Conservation (phyloP, 2,113 vertebrate genomes). For the Chaetodon auriga region DNA sequence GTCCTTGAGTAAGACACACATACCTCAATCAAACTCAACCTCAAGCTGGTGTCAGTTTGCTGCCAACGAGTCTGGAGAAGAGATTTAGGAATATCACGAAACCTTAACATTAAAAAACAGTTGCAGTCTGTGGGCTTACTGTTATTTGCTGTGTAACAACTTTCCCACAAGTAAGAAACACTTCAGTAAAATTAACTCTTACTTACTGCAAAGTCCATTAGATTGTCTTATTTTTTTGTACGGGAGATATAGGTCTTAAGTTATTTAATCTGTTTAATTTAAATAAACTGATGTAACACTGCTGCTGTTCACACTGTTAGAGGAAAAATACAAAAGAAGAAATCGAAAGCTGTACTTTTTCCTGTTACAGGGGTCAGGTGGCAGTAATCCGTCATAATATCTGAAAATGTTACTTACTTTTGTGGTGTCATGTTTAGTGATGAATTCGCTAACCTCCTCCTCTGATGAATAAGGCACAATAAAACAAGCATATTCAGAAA, state of each 20-base stretch:
- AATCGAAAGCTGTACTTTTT: slow-evolving; percentile 29
- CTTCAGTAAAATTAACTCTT: neutral
- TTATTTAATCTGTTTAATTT: neutral
- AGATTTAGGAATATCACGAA: neutral
- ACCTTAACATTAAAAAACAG: neutral
- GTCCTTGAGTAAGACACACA: neutral
- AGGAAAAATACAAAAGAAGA: neutral
- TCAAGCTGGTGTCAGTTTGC: neutral
- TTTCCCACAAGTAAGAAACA: slow-evolving; percentile 2
- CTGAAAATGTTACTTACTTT: slow-evolving; percentile 21
- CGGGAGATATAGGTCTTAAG: neutral
- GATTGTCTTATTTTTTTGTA: neutral
- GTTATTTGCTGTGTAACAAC: neutral
- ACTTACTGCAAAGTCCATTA: neutral
- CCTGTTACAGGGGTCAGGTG: slow-evolving; percentile 3
- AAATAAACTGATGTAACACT: neutral
- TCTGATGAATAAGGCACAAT: slow-evolving; percentile 64
- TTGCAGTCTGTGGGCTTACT: neutral
- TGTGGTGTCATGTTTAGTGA: slow-evolving; percentile 12
- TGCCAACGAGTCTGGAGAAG: neutral
- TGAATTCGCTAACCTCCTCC: neutral
- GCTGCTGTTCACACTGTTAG: neutral
- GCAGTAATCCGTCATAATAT: neutral
- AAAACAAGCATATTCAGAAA: slow-evolving; percentile 6
- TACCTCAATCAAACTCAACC: neutral